Base-by-base conservation (phyloP, 2,797 vertebrate species). In the Helicolenus hilgendorfi region DNA sequence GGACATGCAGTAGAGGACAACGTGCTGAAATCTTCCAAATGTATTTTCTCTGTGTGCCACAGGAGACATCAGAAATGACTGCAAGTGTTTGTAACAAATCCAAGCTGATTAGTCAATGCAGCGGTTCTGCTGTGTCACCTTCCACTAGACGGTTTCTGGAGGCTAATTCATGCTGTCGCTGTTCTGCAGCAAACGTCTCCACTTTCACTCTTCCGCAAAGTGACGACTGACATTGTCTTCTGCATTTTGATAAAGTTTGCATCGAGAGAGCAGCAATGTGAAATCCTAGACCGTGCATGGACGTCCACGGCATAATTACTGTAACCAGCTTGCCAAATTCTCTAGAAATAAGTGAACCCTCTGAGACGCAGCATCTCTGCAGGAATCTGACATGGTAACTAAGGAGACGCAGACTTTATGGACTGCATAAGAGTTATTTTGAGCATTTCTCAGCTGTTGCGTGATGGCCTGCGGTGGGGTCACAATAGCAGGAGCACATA, bases 131-230 rank as follows among this genome's bases (percentile, higher is more conserved):
- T 68, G 77, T 81, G 90, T 92, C 92, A 90, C 91, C 86, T 91
- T 92, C 85, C 89, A 84, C 89, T 68, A 64, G 11, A 70, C 18
- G 35, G 53, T 83, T 91, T 83, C 67, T 63, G 49, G 81, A 88
- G 76, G 83, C 86, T 94, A 92, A 95, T 96, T 92, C 87, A 92
- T 93, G 81, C 82, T 84, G 94, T 79, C 53, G 11, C 78, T 53
- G 83, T 85, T 90, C 81, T 79, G 77, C 81, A 76, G 78, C 81
- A 67, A 75, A 74, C 35, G 76, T 90, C 73, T 89, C 89, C 74
- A 31, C 65, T 89, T 88, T 87, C 78, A 65, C 77, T 91, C 74
- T 73, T 74, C 84, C 63, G 70, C 73, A 88, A 82, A 91, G 77
- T 70, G 83, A 87, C 14, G 55, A 81, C 70, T 84, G 87, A 91